A percentile compares a stretch with the other conserved stretches of the same genome.
Conservation (phyloP, 2,888 invertebrate genomes). For the Acanthococcus lagerstroemiae region DNA sequence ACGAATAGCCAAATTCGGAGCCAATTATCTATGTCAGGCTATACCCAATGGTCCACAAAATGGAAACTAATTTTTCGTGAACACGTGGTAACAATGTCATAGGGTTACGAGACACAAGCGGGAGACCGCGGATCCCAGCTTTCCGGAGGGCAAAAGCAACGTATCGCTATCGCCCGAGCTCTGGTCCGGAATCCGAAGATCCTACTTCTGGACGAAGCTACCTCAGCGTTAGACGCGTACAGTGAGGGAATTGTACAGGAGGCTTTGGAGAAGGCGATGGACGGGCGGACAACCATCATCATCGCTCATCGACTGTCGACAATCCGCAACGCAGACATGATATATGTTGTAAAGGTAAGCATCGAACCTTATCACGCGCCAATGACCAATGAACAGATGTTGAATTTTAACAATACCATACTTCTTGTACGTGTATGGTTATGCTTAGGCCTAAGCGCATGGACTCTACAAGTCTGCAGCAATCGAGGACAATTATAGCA, state of each 20-base stretch:
- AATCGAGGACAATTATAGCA: too few species aligned
- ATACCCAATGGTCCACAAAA: too few species aligned
- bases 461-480: too few species aligned
- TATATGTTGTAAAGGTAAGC: slow-evolving; percentile 80
- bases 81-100: too few species aligned
- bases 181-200: slow-evolving; percentile 81
- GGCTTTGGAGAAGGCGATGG: slow-evolving; percentile 74
- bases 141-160: slow-evolving; percentile 89
- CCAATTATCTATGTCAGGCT: too few species aligned
- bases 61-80: too few species aligned
- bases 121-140: slow-evolving; percentile 84
- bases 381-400: too few species aligned
- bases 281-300: slow-evolving; percentile 81
- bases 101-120: slow-evolving; percentile 73
- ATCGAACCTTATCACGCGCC: too few species aligned
- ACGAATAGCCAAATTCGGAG: too few species aligned
- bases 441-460: too few species aligned
- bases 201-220: slow-evolving; percentile 89
- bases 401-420: too few species aligned
- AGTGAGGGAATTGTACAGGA: slow-evolving; percentile 84
- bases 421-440: too few species aligned
- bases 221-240: slow-evolving; percentile 84
- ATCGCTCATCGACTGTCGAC: slow-evolving; percentile 92
- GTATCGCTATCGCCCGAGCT: slow-evolving; percentile 90
- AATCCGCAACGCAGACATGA: slow-evolving; percentile 78